Conservation (phyloP, 2,888 invertebrate genomes). For the Priapulus caudatus region DNA sequence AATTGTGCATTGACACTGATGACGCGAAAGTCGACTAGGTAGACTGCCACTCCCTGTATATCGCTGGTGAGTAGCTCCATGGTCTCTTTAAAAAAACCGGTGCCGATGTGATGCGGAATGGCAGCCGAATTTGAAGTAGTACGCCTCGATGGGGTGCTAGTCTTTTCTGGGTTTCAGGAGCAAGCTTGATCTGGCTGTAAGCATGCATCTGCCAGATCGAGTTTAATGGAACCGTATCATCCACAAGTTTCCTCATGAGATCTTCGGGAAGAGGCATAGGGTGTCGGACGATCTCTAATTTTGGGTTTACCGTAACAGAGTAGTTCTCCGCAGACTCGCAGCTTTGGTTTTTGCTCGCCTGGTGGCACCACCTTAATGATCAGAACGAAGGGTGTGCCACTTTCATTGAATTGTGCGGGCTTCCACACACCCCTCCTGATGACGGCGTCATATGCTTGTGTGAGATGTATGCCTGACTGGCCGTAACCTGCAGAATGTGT, state of each 20-base stretch:
- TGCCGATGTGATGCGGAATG: slow-evolving; percentile 10
- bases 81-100: slow-evolving; percentile 12
- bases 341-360: slow-evolving; percentile 7
- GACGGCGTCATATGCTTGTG: slow-evolving; percentile 8
- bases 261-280: not conserved
- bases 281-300: not conserved
- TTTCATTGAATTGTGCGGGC: no score
- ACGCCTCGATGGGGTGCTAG: slow-evolving; percentile 11
- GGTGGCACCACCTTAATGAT: no score
- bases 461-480: slow-evolving; percentile 12
- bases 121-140: slow-evolving; percentile 11
- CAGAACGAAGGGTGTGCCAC: no score
- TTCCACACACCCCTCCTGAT: slow-evolving; percentile 13
- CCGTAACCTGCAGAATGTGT: slow-evolving; percentile 10
- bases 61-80: slow-evolving; percentile 15
- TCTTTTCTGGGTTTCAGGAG: slow-evolving; percentile 4
- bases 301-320: not conserved
- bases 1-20: slow-evolving; percentile 7
- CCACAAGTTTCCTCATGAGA: not conserved
- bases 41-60: slow-evolving; percentile 13
- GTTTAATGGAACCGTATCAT: not conserved
- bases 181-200: not conserved
- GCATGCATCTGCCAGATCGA: not conserved
- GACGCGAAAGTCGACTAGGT: slow-evolving; percentile 12
- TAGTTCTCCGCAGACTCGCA: not conserved